Conservation (phyloP, 2,113 vertebrate species). For the Noctilio leporinus region DNA sequence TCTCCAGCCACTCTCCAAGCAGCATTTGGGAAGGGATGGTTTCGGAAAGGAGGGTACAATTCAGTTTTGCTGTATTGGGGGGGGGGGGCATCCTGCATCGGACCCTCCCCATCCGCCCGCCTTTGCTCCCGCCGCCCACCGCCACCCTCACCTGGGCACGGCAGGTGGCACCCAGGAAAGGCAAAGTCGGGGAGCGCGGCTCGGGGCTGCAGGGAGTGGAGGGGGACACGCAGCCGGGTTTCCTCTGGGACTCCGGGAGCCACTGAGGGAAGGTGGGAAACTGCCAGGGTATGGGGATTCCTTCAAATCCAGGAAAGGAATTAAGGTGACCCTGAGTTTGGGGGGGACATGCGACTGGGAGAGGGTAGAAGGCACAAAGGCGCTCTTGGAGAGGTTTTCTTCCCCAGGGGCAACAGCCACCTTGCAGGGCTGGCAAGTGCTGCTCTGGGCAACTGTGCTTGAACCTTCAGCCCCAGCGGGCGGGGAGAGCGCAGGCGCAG, state of each 20-base stretch:
- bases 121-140: neutral
- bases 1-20: too few relatives aligned
- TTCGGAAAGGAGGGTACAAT: neutral
- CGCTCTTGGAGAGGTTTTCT: neutral
- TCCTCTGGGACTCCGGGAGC: neutral
- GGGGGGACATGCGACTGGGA: neutral
- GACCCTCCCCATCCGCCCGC: neutral
- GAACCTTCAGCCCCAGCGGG: neutral
- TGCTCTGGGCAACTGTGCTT: accelerated
- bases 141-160: neutral
- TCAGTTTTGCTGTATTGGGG: neutral
- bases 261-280: neutral
- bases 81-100: too few relatives aligned
- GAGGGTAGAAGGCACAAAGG: neutral
- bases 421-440: neutral
- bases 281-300: neutral
- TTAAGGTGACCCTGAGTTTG: neutral
- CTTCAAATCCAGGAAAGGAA: neutral
- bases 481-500: accelerated
- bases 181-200: accelerated
- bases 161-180: neutral
- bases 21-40: neutral
- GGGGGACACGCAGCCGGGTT: neutral
- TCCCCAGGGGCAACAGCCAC: neutral
- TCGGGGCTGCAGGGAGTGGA: accelerated